Evolutionary conservation across 2,797 vertebrate genomes (phyloP).

Genomic region (Catostomus latipinnis): DNA sequence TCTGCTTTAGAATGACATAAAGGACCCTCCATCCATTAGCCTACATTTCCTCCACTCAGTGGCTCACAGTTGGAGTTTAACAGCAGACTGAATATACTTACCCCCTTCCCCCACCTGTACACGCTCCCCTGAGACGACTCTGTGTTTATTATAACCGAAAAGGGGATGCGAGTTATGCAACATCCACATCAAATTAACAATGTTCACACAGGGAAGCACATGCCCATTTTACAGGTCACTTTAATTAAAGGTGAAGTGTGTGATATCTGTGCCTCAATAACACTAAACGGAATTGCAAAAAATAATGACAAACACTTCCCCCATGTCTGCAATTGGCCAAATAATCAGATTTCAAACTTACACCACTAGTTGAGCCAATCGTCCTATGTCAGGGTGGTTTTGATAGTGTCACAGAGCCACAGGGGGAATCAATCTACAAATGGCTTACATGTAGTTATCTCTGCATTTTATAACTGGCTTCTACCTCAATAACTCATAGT

Average conservation of each 20-base stretch:
- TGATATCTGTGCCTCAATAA: no score
- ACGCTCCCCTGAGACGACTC: slow-evolving; percentile 68
- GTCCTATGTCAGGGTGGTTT: no score
- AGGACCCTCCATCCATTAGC: slow-evolving; percentile 49
- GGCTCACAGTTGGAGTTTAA: slow-evolving; percentile 46
- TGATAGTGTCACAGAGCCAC: no score
- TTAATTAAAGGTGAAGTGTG: not conserved
- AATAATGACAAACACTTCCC: no score
- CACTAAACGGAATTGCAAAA: no score
- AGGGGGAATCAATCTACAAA: no score
- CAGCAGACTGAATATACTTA: slow-evolving; percentile 29
- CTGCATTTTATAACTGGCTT: no score
- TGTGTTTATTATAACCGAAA: slow-evolving; percentile 76
- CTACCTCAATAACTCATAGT: no score
- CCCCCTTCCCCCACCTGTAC: slow-evolving; percentile 49
- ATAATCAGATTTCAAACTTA: no score
- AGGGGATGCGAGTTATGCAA: slow-evolving; percentile 71
- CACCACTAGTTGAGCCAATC: no score
- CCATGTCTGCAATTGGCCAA: no score
- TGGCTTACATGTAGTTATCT: no score
- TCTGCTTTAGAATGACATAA: slow-evolving; percentile 37
- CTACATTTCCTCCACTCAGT: slow-evolving; percentile 34
- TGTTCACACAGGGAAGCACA: slow-evolving; percentile 51
- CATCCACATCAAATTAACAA: slow-evolving; percentile 32
- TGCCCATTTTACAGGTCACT: slow-evolving; percentile 52